These are phyloP conservation scores for Akabosia matsudoensis DNA, from an alignment of 1,140 invertebrate genomes.

Conservation along the genomic window DNA sequence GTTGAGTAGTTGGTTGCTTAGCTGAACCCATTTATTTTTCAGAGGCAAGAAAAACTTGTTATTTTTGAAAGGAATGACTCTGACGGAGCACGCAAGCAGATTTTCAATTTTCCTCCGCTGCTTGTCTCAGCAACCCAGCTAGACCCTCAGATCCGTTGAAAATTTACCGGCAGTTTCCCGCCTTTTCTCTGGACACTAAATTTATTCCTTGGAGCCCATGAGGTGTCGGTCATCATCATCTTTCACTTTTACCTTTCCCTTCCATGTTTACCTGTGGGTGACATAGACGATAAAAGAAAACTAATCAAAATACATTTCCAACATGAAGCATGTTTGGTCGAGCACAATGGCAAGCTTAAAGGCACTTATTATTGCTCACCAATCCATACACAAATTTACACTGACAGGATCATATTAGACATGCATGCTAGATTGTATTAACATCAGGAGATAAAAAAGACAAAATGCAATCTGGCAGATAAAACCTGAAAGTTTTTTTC, in stretches of 20 bases:
- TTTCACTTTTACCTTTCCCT: not conserved
- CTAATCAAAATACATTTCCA: not conserved
- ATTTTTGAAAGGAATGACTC: conserved; percentile 5
- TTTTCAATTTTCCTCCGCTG: not conserved
- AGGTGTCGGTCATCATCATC: conserved; percentile 7
- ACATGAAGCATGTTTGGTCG: too few relatives aligned
- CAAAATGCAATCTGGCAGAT: not conserved
- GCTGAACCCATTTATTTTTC: not conserved
- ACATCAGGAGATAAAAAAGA: not conserved
- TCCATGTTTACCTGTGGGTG: too few relatives aligned
- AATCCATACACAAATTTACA: not conserved
- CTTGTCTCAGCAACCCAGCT: not conserved
- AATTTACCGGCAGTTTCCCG: conserved; percentile 15
- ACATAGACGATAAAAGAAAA: not conserved
- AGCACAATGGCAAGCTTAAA: too few relatives aligned
- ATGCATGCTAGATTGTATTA: not conserved
- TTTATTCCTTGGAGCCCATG: conserved; percentile 1
- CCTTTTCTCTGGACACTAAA: conserved; percentile 11
- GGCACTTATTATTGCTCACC: not conserved
- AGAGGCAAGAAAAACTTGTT: not conserved
- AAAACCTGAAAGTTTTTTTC: too few relatives aligned
- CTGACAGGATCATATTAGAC: not conserved
- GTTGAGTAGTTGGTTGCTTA: not conserved
- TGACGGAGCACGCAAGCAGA: not conserved
- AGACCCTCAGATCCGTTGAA: not conserved